These are phyloP conservation scores for Alviniconcha strummeri DNA, from an alignment of 2,888 invertebrate genomes.

Conservation along the genomic window DNA sequence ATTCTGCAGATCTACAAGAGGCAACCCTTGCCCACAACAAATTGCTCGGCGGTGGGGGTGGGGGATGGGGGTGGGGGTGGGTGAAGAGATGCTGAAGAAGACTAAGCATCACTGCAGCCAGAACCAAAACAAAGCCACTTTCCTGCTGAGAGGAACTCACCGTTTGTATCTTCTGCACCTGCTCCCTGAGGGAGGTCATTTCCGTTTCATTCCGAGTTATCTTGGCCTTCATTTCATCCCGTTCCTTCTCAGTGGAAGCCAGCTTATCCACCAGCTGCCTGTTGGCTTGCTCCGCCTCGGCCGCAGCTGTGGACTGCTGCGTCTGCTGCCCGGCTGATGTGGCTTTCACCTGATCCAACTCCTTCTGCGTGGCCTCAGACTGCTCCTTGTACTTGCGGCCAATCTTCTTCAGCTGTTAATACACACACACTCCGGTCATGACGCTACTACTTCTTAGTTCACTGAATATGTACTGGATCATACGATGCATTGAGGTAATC, in stretches of 20 bases:
- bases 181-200: constrained; percentile 79
- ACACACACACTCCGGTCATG: neutral
- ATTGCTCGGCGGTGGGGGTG: too few species aligned
- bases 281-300: constrained; percentile 41
- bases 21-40: too few species aligned
- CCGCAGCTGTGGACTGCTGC: constrained; percentile 37
- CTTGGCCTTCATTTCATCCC: constrained; percentile 81
- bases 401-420: constrained; percentile 81
- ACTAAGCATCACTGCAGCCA: too few species aligned
- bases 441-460: too few species aligned
- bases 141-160: neutral
- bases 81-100: too few species aligned
- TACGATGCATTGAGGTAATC: too few species aligned
- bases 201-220: constrained; percentile 85
- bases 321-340: constrained; percentile 49
- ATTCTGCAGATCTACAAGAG: too few species aligned
- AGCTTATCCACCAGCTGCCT: constrained; percentile 82
- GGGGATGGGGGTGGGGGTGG: too few species aligned
- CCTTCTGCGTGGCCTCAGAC: constrained; percentile 80
- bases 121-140: too few species aligned
- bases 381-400: constrained; percentile 95
- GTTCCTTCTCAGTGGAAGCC: constrained; percentile 78
- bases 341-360: constrained; percentile 62
- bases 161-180: constrained; percentile 77
- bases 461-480: too few species aligned